These are phyloP conservation scores for Dryoscopus gambensis DNA, from an alignment of 2,113 vertebrate species.

Conservation along the genomic window DNA sequence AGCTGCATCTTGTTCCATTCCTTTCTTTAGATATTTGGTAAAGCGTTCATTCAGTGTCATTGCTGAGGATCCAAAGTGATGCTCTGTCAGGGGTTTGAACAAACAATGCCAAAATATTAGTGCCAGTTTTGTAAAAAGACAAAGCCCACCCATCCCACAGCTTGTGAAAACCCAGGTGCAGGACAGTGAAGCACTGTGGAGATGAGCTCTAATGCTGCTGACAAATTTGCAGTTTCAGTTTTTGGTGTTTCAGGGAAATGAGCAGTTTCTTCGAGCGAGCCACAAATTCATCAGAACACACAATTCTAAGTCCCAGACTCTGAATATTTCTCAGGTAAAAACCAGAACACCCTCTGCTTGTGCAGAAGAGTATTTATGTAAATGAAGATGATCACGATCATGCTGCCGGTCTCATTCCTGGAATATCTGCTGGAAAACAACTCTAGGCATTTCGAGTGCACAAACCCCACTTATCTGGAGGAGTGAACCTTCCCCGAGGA, in stretches of 20 bases:
- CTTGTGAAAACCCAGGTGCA: not conserved
- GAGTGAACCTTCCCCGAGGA: not conserved
- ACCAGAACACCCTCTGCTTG: not conserved
- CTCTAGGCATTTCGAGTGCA: not conserved
- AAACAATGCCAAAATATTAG: not conserved
- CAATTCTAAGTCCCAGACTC: not conserved
- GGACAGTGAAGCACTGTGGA: not conserved
- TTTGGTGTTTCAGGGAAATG: not conserved
- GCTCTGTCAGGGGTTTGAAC: conserved; percentile 73
- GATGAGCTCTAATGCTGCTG: not conserved
- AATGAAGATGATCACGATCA: accelerated
- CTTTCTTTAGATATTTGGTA: conserved; percentile 94
- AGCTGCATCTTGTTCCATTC: conserved; percentile 89
- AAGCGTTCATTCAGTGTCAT: conserved; percentile 95
- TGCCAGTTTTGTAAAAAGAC: not conserved
- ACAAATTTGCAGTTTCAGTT: not conserved
- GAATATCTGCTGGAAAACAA: not conserved
- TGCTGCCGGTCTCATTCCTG: not conserved
- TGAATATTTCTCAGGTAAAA: not conserved
- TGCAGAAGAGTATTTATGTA: not conserved
- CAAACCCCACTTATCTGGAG: not conserved
- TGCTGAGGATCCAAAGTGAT: conserved; percentile 90
- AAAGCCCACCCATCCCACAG: not conserved
- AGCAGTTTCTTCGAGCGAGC: not conserved
- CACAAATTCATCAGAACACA: not conserved